phyloP scores from a whole-genome alignment of 2,888 invertebrate species.

The Heteromyza rotundicornis region DNA sequence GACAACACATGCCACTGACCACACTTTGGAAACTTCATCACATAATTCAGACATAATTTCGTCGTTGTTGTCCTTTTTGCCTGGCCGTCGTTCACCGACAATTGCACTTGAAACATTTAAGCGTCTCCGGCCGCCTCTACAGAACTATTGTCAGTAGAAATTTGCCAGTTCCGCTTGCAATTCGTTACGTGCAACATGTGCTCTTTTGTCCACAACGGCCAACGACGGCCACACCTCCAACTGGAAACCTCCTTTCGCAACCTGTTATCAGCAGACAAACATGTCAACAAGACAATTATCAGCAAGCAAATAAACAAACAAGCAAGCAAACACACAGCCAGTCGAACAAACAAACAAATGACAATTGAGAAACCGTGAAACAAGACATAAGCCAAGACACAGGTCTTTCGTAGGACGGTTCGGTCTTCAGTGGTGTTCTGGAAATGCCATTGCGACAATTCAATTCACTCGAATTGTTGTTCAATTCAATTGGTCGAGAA shows the following conservation, averaged over 20 bases:
- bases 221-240: too few relatives aligned
- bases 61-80: slow-evolving; percentile 1
- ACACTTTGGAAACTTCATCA: neutral
- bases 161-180: neutral
- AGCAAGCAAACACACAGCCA: too few relatives aligned
- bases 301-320: too few relatives aligned
- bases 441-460: too few relatives aligned
- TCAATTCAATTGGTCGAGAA: slow-evolving; percentile 16
- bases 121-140: neutral
- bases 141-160: neutral
- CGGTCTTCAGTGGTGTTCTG: too few relatives aligned
- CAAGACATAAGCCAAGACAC: neutral
- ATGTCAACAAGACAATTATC: slow-evolving; percentile 22
- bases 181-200: slow-evolving; percentile 41
- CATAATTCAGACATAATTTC: neutral
- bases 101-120: slow-evolving; percentile 1
- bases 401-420: too few relatives aligned
- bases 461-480: neutral
- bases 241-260: slow-evolving; percentile 17
- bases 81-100: neutral
- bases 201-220: slow-evolving; percentile 34
- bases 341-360: too few relatives aligned
- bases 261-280: slow-evolving; percentile 23
- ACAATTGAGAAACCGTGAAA: neutral
- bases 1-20: neutral